Evolutionary conservation across 1,140 invertebrate species (phyloP), one percentile per base, ranked within the genome.

Genomic region (Saxidomus purpurata): DNA sequence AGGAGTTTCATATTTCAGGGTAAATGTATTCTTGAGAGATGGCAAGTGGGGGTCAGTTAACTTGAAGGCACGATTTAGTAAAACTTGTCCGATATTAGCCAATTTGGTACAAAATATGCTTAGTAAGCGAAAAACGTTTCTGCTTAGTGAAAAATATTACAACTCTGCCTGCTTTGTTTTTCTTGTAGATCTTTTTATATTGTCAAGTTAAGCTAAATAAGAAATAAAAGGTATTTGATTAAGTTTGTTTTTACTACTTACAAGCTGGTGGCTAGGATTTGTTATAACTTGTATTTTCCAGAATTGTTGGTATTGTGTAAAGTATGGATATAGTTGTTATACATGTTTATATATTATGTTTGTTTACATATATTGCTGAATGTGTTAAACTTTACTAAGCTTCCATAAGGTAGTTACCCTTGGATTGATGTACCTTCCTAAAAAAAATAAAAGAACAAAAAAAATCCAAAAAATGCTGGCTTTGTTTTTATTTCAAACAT

Each of bases 401-500:
- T 82, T 82, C 80, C 80, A 82, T 82, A 82, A 67, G 47, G 52
- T 82, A 82, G 80, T 82, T 55, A 67, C 55, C 80, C 80, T 82
- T 82, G 80, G 80, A 82, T 82, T 82, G 80, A 82, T 82, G 80
- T 82, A 82, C 47, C 80, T 52, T 79, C 80, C 34, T 67, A 67
- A 76, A 79, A 79, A 47, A 25, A 79, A 36, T 59, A 79, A 79
- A 79, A 43, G n/a, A 38, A 15, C 34, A 36, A 79, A 79, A 79
- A n/a, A 79, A 79, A 55, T 79, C 47, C 47, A 52, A 79, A 19
- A n/a, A 47, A 1, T 76, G 6, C 31, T 38, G 11, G 61, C 43
- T 71, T 36, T 71, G 9, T 36, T 71, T 28, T 63, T 63, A 63
- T 28, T 55, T 55, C 19, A 22, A 43, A 43, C 43, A n/a, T n/a